Percentiles rank a stretch among this genome's conserved stretches.
Conservation (phyloP, 2,888 invertebrate species). For the Criorhina ranunculi region DNA sequence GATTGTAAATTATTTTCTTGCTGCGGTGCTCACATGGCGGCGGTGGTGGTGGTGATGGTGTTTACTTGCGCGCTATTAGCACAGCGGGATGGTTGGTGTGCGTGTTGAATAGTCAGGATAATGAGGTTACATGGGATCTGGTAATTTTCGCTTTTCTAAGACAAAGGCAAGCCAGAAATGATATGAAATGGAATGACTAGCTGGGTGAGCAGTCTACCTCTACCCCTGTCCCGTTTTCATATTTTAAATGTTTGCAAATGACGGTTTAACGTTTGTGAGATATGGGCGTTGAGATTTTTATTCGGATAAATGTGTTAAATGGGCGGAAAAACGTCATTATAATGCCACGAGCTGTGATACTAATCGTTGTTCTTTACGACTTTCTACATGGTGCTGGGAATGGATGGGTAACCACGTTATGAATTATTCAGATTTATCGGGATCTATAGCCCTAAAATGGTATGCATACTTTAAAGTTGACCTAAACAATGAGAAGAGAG, state of each 20-base stretch:
- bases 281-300: constrained; percentile 67
- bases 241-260: constrained; percentile 70
- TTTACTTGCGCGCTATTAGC: constrained; percentile 65
- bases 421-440: constrained; percentile 34
- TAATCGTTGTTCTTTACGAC: constrained; percentile 48
- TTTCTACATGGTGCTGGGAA: neutral
- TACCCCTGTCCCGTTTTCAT: constrained; percentile 18
- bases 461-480: neutral
- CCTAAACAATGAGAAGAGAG: neutral
- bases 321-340: constrained; percentile 64
- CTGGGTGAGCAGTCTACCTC: neutral
- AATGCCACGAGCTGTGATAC: constrained; percentile 46
- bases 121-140: constrained; percentile 72
- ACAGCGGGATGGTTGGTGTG: constrained; percentile 27
- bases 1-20: constrained; percentile 72
- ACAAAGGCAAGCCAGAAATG: constrained; percentile 59
- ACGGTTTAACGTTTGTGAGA: constrained; percentile 56
- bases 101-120: constrained; percentile 72
- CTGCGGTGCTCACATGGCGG: too few relatives aligned
- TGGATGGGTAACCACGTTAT: constrained; percentile 37
- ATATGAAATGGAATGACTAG: constrained; percentile 43
- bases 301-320: constrained; percentile 72
- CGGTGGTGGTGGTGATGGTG: constrained; percentile 45
- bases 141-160: constrained; percentile 64
- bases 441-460: neutral